These are phyloP conservation scores for Cervus canadensis DNA, from an alignment of 2,113 vertebrate genomes.

Conservation along the genomic window DNA sequence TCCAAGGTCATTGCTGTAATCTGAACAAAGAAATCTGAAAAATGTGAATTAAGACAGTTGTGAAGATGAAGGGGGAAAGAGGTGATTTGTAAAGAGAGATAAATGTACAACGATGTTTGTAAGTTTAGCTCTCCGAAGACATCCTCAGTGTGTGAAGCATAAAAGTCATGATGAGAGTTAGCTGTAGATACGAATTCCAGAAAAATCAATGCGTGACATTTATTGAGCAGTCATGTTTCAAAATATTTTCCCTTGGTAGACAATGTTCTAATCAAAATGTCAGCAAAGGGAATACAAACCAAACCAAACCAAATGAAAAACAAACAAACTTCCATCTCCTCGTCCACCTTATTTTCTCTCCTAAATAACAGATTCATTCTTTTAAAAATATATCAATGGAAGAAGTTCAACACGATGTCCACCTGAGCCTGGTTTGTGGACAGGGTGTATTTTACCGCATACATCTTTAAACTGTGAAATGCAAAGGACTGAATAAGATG, in stretches of 20 bases:
- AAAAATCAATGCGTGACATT: neutral
- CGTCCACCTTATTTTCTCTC: neutral
- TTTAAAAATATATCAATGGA: neutral
- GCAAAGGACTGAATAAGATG: neutral
- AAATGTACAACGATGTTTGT: neutral
- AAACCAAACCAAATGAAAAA: neutral
- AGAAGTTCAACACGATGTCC: neutral
- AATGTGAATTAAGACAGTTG: neutral
- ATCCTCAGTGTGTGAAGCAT: neutral
- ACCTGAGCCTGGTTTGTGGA: neutral
- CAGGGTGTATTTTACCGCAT: neutral
- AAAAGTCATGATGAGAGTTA: neutral
- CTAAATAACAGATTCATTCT: neutral
- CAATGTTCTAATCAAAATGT: slow-evolving; percentile 31
- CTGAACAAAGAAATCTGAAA: neutral
- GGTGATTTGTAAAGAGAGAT: neutral
- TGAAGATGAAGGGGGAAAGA: neutral
- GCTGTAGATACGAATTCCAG: neutral
- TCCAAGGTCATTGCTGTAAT: neutral
- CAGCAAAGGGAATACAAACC: neutral
- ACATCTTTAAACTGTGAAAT: neutral
- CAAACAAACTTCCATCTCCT: neutral
- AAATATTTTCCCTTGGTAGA: neutral
- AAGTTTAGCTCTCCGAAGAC: neutral
- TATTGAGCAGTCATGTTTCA: neutral